These are phyloP conservation scores for Salvator merianae DNA, from an alignment of 2,113 vertebrate species.

Conservation along the genomic window DNA sequence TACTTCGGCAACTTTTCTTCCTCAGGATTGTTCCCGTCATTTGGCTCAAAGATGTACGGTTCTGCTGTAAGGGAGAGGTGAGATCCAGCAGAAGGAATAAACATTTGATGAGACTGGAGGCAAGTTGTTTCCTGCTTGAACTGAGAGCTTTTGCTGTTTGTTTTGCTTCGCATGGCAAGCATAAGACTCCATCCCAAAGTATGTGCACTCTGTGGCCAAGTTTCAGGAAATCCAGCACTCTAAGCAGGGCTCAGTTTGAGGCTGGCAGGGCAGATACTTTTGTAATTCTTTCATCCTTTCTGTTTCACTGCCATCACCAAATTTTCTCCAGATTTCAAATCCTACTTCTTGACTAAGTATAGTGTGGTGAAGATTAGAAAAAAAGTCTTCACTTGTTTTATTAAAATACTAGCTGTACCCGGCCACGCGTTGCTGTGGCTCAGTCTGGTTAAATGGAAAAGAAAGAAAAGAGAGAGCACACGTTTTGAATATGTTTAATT, in stretches of 20 bases:
- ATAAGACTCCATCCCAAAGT: neutral
- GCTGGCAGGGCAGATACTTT: too few relatives aligned
- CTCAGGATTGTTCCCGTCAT: neutral
- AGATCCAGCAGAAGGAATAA: neutral
- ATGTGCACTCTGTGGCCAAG: neutral
- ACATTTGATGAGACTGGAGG: neutral
- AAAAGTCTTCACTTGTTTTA: too few relatives aligned
- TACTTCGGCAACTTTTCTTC: neutral
- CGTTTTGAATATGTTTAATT: too few relatives aligned
- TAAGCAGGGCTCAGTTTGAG: neutral
- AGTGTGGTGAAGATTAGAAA: too few relatives aligned
- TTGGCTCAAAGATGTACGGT: neutral
- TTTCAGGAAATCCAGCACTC: neutral
- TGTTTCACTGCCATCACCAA: too few relatives aligned
- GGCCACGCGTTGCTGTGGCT: too few relatives aligned
- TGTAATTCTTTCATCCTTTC: too few relatives aligned
- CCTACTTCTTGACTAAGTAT: too few relatives aligned
- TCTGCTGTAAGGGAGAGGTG: neutral
- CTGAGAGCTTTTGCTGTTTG: neutral
- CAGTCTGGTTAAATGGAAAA: too few relatives aligned
- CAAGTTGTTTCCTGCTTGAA: neutral
- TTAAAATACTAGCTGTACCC: too few relatives aligned
- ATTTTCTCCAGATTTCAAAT: too few relatives aligned
- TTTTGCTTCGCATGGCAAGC: neutral
- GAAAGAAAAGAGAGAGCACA: too few relatives aligned